Evolutionary conservation across 37 sponge, comb jelly and placozoan genomes (phyloP), one percentile per base, ranked within the genome.

Genomic region (Aplysina aerophoba): DNA sequence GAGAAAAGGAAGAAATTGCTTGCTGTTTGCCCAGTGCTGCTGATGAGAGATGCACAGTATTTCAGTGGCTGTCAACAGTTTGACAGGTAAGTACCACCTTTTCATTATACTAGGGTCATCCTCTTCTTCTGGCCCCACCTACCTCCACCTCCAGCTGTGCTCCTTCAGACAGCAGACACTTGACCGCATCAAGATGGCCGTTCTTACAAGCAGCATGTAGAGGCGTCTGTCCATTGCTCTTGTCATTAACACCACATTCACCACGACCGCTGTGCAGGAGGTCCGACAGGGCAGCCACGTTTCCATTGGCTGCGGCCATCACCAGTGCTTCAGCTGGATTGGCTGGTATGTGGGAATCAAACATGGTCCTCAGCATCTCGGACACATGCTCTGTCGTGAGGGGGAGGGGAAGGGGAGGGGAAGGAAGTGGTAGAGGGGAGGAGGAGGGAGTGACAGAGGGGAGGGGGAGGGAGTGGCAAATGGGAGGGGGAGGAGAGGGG

Each of bases 61-160:
- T n/a, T n/a, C n/a, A n/a, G n/a, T n/a, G n/a, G n/a, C n/a, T n/a
- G n/a, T n/a, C n/a, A n/a, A n/a, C n/a, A n/a, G n/a, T n/a, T n/a
- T n/a, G n/a, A n/a, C n/a, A n/a, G n/a, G n/a, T n/a, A n/a, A n/a
- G n/a, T n/a, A n/a, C n/a, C n/a, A n/a, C n/a, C n/a, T n/a, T n/a
- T n/a, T n/a, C 11, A 59, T 33, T 59, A 60, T 53, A 12, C 3
- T 81, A 35, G 14, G 30, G 31, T 17, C 4, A 30, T 81, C 19
- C 31, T 81, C 44, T 53, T 17, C 25, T 53, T 3, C 25, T 3
- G 4, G 20, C 15, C 19, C n/a, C 57, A 73, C 75, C 33, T 15
- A 96, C 97, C 83, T 93, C 92, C 64, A 94, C 85, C 56, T 97
- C 97, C 24, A 93, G 65, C 63, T 91, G 83, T 56, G 98, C 98